A percentile compares a stretch with the other conserved stretches of the same genome.
Evolutionary conservation across 2,797 vertebrate species (phyloP).

Genomic region (Phoxinus dragarum): DNA sequence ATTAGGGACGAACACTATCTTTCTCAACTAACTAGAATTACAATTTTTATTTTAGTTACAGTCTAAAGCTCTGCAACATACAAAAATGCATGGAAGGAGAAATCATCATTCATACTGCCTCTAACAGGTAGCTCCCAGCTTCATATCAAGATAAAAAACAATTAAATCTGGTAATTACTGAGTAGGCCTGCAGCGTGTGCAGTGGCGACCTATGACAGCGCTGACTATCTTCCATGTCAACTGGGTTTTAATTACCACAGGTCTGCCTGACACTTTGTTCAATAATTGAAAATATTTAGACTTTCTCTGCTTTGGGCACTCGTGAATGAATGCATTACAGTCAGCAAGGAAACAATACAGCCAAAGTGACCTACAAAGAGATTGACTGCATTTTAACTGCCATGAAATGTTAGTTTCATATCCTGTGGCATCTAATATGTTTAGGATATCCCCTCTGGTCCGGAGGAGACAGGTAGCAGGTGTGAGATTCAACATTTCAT

Average conservation of each 20-base stretch:
- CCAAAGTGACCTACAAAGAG: slow-evolving; percentile 62
- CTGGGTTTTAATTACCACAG: slow-evolving; percentile 66
- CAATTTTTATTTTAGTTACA: slow-evolving; percentile 2
- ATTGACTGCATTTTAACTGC: slow-evolving; percentile 26
- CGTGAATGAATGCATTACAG: slow-evolving; percentile 65
- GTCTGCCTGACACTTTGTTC: slow-evolving; percentile 63
- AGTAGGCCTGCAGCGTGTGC: slow-evolving; percentile 51
- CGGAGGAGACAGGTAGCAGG: slow-evolving; percentile 49
- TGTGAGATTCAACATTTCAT: slow-evolving; percentile 51
- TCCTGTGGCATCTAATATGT: slow-evolving; percentile 47
- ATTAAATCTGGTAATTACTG: slow-evolving; percentile 42
- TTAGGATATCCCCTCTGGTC: slow-evolving; percentile 42
- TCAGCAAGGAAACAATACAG: slow-evolving; percentile 54
- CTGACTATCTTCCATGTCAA: slow-evolving; percentile 55
- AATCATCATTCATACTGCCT: background rate
- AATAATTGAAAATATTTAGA: slow-evolving; percentile 68
- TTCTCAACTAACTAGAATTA: background rate
- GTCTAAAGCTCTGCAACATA: background rate
- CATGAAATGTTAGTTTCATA: slow-evolving; percentile 46
- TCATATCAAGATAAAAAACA: slow-evolving; percentile 43
- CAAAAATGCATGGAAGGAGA: background rate
- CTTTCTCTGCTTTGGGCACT: slow-evolving; percentile 54
- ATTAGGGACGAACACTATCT: background rate
- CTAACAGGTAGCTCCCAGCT: slow-evolving; percentile 34
- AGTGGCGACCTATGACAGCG: slow-evolving; percentile 59